These are phyloP conservation scores for Megaleporinus macrocephalus DNA, from an alignment of 2,113 vertebrate genomes.

Conservation along the genomic window DNA sequence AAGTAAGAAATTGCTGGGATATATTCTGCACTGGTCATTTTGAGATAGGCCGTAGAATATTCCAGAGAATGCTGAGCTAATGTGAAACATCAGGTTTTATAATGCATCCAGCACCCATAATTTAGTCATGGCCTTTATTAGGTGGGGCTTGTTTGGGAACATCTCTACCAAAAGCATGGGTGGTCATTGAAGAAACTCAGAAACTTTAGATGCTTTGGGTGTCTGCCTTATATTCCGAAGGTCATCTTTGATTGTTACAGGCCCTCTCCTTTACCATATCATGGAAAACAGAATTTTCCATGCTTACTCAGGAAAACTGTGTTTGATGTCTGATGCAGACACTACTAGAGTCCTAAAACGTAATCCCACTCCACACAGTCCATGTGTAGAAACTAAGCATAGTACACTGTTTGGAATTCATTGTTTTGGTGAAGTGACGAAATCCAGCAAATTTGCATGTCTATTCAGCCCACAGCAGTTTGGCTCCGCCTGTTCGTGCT, in stretches of 20 bases:
- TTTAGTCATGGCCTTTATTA: neutral
- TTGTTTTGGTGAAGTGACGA: too few relatives aligned
- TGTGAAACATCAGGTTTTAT: neutral
- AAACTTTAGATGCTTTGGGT: constrained; percentile 1
- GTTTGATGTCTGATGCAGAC: neutral
- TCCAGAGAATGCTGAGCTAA: neutral
- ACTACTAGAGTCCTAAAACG: too few relatives aligned
- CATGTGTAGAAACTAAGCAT: too few relatives aligned
- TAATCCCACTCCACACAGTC: too few relatives aligned
- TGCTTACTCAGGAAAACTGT: neutral
- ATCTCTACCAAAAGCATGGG: neutral
- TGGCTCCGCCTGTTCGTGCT: too few relatives aligned
- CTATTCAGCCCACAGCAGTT: too few relatives aligned
- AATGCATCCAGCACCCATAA: neutral
- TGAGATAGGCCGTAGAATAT: neutral
- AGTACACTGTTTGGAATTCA: too few relatives aligned
- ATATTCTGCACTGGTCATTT: neutral
- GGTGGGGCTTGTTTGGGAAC: neutral
- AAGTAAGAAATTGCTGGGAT: constrained; percentile 20
- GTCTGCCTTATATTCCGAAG: neutral
- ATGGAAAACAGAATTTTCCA: neutral
- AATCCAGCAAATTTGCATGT: too few relatives aligned
- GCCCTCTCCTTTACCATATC: neutral
- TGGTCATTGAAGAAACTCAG: neutral
- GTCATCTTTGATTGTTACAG: neutral